These are phyloP conservation scores for Nymphalis polychloros DNA, from an alignment of 2,888 invertebrate genomes.

Conservation along the genomic window DNA sequence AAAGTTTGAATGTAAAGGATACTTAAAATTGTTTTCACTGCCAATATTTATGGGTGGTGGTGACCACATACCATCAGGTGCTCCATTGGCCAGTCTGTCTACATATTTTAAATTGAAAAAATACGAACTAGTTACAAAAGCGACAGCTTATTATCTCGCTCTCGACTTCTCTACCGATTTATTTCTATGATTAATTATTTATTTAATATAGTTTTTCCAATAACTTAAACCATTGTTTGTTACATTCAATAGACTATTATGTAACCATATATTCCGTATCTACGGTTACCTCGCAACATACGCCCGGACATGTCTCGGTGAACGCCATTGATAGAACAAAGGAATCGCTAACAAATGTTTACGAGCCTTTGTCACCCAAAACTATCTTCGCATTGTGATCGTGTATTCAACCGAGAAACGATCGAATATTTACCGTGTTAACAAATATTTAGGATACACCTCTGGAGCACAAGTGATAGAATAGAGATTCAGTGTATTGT, in stretches of 20 bases:
- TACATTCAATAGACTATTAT: background rate
- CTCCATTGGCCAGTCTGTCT: too few species aligned
- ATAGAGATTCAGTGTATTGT: background rate
- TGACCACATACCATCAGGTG: too few species aligned
- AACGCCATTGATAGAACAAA: conserved; percentile 41
- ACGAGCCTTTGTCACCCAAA: conserved; percentile 41
- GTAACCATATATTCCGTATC: conserved; percentile 17
- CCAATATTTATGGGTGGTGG: too few species aligned
- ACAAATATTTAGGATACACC: conserved; percentile 6
- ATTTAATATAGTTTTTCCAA: background rate
- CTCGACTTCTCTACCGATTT: too few species aligned
- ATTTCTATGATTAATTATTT: too few species aligned
- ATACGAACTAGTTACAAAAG: too few species aligned
- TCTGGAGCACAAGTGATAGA: background rate
- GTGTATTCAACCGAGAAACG: conserved; percentile 28
- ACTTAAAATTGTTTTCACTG: too few species aligned
- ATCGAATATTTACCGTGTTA: conserved; percentile 20
- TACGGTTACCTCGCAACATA: conserved; percentile 12
- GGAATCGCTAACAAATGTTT: conserved; percentile 44
- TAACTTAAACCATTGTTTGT: too few species aligned
- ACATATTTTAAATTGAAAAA: too few species aligned
- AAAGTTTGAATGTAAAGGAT: too few species aligned
- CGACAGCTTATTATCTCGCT: too few species aligned
- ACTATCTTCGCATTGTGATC: conserved; percentile 34
- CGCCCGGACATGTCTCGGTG: conserved; percentile 21